Percentiles rank a stretch among this genome's conserved stretches.
phyloP scores from a whole-genome alignment of 2,113 vertebrate species.

The Bos indicus region DNA sequence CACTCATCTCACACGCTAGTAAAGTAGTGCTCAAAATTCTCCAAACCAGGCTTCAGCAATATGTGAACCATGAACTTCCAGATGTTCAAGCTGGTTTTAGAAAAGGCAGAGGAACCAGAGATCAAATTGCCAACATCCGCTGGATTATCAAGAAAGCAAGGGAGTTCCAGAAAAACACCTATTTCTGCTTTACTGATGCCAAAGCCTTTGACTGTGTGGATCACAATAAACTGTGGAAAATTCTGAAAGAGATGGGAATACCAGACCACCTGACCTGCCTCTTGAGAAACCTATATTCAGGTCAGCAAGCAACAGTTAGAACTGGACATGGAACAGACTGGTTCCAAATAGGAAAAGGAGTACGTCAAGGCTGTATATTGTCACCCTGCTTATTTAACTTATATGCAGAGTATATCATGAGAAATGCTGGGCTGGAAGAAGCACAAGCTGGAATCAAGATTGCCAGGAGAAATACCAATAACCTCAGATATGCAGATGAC shows the following conservation, averaged over 20 bases:
- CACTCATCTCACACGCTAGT: background rate
- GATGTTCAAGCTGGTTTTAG: background rate
- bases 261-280: background rate
- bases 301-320: background rate
- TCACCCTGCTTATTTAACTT: background rate
- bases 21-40: background rate
- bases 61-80: background rate
- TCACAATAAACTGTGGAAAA: background rate
- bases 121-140: background rate
- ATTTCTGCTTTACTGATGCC: background rate
- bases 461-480: fast-evolving
- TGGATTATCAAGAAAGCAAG: background rate
- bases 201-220: background rate
- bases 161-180: background rate
- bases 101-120: background rate
- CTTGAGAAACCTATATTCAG: background rate
- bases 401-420: background rate
- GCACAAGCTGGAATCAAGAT: background rate
- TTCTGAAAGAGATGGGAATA: background rate
- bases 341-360: background rate
- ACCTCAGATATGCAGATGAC: background rate
- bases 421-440: background rate
- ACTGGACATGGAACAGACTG: background rate
- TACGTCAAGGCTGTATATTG: background rate
- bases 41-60: background rate